A percentile compares a stretch with the other conserved stretches of the same genome.
Evolutionary conservation across 2,797 vertebrate genomes (phyloP).

Genomic region (Morus bassanus): DNA sequence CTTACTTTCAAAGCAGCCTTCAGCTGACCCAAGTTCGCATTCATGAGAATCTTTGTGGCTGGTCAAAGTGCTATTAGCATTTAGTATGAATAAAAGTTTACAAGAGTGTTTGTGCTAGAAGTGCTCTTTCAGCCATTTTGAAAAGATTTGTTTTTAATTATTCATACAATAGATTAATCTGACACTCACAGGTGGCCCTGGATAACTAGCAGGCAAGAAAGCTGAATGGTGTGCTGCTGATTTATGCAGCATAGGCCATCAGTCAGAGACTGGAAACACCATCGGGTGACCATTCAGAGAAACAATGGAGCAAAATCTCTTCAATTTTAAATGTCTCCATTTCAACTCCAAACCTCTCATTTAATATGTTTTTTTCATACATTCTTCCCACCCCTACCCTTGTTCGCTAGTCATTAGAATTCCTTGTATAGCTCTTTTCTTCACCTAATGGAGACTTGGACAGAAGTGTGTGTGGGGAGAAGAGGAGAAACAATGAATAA

Average conservation of each 20-base stretch:
- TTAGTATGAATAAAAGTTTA: conserved; percentile 6
- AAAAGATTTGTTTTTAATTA: not conserved
- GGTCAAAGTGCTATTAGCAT: not conserved
- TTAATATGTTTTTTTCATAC: not conserved
- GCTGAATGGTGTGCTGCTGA: not conserved
- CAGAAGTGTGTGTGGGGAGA: not conserved
- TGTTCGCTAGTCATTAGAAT: not conserved
- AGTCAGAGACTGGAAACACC: not conserved
- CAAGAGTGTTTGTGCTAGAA: not conserved
- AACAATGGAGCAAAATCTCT: not conserved
- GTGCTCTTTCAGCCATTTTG: not conserved
- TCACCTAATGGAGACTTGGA: not conserved
- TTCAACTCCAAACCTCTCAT: not conserved
- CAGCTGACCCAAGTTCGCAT: not conserved
- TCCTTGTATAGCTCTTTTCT: not conserved
- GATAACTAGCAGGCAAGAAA: not conserved
- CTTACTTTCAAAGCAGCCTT: conserved; percentile 9
- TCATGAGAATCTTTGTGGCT: not conserved
- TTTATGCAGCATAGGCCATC: not conserved
- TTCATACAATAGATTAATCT: not conserved
- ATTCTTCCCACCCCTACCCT: not conserved
- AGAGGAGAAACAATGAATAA: not conserved
- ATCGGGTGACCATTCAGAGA: not conserved
- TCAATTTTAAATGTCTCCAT: not conserved
- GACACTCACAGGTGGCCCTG: not conserved